Conservation (phyloP, 1,140 invertebrate genomes). For the Drosophila tsacasi region DNA sequence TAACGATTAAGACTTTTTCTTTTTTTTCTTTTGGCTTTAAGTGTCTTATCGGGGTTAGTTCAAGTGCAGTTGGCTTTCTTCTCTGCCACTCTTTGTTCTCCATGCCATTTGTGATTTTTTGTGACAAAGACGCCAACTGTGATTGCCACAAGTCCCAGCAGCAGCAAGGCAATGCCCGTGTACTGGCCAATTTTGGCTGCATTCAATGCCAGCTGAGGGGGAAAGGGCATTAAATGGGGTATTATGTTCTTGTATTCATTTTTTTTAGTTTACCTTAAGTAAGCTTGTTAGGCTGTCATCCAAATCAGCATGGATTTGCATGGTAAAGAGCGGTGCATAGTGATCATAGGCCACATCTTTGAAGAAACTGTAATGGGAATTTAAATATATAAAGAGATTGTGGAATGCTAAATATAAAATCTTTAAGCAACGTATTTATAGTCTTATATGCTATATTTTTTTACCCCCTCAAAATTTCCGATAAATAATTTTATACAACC, state of each 20-base stretch:
- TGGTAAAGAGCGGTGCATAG: constrained; percentile 60
- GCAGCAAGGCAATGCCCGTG: constrained; percentile 50
- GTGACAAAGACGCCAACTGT: constrained; percentile 44
- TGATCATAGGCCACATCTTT: constrained; percentile 66
- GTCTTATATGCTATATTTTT: too few relatives aligned
- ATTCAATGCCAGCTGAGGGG: constrained; percentile 47
- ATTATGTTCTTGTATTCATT: background rate
- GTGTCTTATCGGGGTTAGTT: constrained; percentile 18
- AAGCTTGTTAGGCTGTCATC: constrained; percentile 39
- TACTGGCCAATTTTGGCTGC: constrained; percentile 48
- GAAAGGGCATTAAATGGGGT: background rate
- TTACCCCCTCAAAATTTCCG: too few relatives aligned
- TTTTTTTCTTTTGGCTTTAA: background rate
- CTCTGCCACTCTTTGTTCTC: constrained; percentile 22
- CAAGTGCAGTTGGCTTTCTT: constrained; percentile 27
- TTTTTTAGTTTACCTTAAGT: constrained; percentile 46
- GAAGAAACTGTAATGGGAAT: constrained; percentile 19
- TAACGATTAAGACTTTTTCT: background rate
- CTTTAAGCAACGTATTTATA: background rate
- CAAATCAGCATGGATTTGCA: constrained; percentile 51
- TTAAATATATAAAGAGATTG: too few relatives aligned
- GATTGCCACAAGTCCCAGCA: constrained; percentile 43
- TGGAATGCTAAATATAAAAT: too few relatives aligned
- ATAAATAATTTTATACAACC: too few relatives aligned
- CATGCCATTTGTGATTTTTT: constrained; percentile 64